These are phyloP conservation scores for Sthenelais limicola DNA, from an alignment of 2,888 invertebrate genomes.

Conservation along the genomic window DNA sequence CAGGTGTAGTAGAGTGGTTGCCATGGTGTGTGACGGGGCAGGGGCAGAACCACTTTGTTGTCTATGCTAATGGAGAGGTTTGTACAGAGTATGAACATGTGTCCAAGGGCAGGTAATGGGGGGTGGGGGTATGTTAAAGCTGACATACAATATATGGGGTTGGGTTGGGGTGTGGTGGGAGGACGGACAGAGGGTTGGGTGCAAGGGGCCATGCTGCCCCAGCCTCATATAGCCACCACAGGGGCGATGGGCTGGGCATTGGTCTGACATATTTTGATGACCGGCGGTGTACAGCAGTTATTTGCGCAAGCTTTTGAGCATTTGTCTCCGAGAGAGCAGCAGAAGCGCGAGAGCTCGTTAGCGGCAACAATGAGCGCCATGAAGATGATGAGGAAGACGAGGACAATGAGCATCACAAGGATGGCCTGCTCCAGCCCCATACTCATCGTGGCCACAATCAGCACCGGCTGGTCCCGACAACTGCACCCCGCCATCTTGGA, in stretches of 20 bases:
- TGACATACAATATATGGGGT: too few species aligned
- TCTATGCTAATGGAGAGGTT: too few species aligned
- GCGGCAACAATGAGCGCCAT: conserved; percentile 15
- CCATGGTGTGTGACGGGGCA: too few species aligned
- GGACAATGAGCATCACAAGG: conserved; percentile 29
- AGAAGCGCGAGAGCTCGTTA: background rate
- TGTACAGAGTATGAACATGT: too few species aligned
- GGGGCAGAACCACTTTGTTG: too few species aligned
- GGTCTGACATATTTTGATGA: background rate
- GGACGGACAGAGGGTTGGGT: too few species aligned
- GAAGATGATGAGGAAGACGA: conserved; percentile 35
- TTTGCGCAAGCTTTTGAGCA: background rate
- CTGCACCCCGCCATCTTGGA: conserved; percentile 13
- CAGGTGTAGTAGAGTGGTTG: too few species aligned
- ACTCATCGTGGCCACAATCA: conserved; percentile 18
- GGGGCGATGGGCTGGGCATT: conserved; percentile 11
- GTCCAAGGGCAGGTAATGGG: too few species aligned
- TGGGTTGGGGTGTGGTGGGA: too few species aligned
- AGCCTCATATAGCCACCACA: too few species aligned
- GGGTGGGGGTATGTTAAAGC: too few species aligned
- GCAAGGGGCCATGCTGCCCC: too few species aligned
- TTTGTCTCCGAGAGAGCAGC: background rate
- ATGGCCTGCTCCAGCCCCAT: conserved; percentile 36
- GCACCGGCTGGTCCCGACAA: conserved; percentile 25
- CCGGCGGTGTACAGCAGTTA: background rate